Conservation (phyloP, 2,797 vertebrate genomes). For the Brachymystax lenok region DNA sequence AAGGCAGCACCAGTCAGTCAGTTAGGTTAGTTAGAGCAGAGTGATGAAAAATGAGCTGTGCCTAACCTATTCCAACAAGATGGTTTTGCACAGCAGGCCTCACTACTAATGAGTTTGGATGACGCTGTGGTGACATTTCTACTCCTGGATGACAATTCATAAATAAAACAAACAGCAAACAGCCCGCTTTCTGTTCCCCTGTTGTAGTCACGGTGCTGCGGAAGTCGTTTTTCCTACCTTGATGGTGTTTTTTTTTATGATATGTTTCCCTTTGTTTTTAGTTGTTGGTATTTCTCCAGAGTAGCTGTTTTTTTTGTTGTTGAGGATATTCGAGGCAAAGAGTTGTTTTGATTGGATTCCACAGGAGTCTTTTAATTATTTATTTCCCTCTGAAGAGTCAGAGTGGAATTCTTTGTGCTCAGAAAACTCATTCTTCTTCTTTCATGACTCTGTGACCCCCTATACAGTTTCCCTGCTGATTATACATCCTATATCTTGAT, state of each 20-base stretch:
- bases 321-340: neutral
- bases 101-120: neutral
- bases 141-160: neutral
- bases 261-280: neutral
- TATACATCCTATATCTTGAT: neutral
- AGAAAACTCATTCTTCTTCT: neutral
- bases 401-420: neutral
- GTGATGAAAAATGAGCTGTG: neutral
- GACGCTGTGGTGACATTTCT: neutral
- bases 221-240: neutral
- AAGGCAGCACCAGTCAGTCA: constrained; percentile 1
- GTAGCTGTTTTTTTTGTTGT: neutral
- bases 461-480: neutral
- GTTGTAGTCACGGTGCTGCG: neutral
- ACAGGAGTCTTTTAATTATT: neutral
- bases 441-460: too few species aligned
- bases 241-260: neutral
- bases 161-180: neutral
- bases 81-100: neutral
- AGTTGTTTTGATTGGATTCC: neutral
- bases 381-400: neutral
- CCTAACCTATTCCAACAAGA: neutral
- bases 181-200: neutral
- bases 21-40: neutral
- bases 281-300: neutral